phyloP scores from a whole-genome alignment of 2,113 vertebrate species.

The Xenus cinereus region DNA sequence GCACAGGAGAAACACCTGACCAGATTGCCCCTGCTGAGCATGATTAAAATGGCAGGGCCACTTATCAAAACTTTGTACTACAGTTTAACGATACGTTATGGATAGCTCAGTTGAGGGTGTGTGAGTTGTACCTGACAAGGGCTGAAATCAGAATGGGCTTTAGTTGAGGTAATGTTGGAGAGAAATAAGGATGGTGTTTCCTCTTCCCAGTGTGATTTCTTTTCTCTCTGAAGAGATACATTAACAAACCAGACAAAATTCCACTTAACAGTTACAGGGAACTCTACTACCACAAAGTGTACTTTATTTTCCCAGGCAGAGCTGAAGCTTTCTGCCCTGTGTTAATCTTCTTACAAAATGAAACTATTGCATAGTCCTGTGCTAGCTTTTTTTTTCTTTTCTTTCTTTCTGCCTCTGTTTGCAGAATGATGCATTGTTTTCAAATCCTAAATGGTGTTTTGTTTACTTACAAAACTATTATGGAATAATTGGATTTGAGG shows the following conservation, averaged over 20 bases:
- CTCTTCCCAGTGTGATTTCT: not conserved
- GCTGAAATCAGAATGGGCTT: not conserved
- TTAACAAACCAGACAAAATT: not conserved
- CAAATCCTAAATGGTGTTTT: slow-evolving; percentile 13
- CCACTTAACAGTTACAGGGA: not conserved
- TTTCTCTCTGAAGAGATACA: not conserved
- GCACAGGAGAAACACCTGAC: not conserved
- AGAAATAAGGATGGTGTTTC: not conserved
- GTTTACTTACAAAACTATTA: not conserved
- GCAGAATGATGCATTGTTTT: slow-evolving; percentile 54
- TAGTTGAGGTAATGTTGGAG: not conserved
- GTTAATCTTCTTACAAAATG: slow-evolving; percentile 39
- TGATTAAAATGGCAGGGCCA: not conserved
- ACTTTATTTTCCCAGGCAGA: not conserved
- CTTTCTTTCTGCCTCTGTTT: not conserved
- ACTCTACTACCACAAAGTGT: not conserved
- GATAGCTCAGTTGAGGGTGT: not conserved
- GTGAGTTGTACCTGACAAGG: not conserved
- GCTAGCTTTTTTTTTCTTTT: not conserved
- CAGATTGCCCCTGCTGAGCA: not conserved
- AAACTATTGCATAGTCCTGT: not conserved
- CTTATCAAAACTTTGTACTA: not conserved
- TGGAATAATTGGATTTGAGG: not conserved
- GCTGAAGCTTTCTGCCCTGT: not conserved
- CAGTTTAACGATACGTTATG: not conserved